Conservation (phyloP, 2,113 vertebrate species). For the Psilopogon haemacephalus region DNA sequence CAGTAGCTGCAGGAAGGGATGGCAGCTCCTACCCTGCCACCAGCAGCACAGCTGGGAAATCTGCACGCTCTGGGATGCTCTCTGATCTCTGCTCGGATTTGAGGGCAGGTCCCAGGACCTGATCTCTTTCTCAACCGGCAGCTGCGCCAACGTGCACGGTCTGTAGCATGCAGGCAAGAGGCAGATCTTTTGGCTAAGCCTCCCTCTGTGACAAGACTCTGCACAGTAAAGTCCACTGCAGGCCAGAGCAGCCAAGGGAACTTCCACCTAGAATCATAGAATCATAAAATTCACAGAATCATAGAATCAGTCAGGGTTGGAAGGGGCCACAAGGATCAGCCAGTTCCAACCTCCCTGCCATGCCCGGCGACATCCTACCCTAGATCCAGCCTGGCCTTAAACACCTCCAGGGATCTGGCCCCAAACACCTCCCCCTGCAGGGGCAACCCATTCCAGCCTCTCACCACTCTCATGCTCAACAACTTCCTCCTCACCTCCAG, state of each 20-base stretch:
- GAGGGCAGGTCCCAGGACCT: not conserved
- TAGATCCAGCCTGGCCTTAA: too few relatives aligned
- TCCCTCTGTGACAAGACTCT: not conserved
- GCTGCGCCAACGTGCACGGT: not conserved
- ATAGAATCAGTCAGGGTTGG: too few relatives aligned
- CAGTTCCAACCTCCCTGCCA: too few relatives aligned
- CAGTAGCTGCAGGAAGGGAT: not conserved
- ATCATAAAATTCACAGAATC: too few relatives aligned
- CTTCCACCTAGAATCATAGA: not conserved
- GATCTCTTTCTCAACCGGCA: not conserved
- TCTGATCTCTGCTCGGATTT: not conserved
- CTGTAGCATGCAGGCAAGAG: rapidly evolving
- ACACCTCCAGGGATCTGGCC: too few relatives aligned
- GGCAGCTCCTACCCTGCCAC: not conserved
- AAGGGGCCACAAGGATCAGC: too few relatives aligned
- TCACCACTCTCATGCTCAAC: too few relatives aligned
- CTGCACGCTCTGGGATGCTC: not conserved
- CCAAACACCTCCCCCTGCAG: too few relatives aligned
- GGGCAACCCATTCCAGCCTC: too few relatives aligned
- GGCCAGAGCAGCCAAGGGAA: not conserved
- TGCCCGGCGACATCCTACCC: too few relatives aligned
- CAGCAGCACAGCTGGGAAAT: not conserved
- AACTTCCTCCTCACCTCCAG: too few relatives aligned
- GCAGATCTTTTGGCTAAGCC: not conserved
- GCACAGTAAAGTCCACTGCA: too few relatives aligned